A percentile compares a stretch with the other conserved stretches of the same genome.
Conservation (phyloP, 1,140 invertebrate genomes). For the Piezodorus guildinii region DNA sequence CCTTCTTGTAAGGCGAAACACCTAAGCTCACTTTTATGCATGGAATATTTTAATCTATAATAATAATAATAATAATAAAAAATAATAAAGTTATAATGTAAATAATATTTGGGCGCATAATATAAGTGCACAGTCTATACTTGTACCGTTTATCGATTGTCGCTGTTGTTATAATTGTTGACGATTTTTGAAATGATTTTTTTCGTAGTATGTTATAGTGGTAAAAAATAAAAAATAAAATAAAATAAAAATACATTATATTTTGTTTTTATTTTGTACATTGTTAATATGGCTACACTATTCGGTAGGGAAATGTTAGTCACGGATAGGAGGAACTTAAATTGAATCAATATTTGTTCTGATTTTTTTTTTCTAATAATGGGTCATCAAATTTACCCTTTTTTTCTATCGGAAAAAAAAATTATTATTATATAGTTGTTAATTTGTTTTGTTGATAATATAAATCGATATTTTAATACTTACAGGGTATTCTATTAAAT, state of each 20-base stretch:
- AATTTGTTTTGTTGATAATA: slow-evolving; percentile 22
- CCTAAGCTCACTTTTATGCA: slow-evolving; percentile 24
- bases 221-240: neutral
- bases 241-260: slow-evolving; percentile 2
- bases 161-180: slow-evolving; percentile 24
- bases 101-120: slow-evolving; percentile 23
- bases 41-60: slow-evolving; percentile 24
- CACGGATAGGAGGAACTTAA: slow-evolving; percentile 17
- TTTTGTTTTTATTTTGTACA: slow-evolving; percentile 17
- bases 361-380: slow-evolving; percentile 5
- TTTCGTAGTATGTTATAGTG: slow-evolving; percentile 15
- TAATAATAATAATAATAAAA: slow-evolving; percentile 10
- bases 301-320: slow-evolving; percentile 25
- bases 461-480: slow-evolving; percentile 27
- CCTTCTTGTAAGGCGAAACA: slow-evolving; percentile 11
- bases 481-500: slow-evolving; percentile 27
- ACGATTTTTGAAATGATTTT: slow-evolving; percentile 18
- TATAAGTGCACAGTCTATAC: slow-evolving; percentile 20
- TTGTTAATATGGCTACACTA: slow-evolving; percentile 16
- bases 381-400: too few species aligned
- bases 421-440: slow-evolving; percentile 18
- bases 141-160: slow-evolving; percentile 23
- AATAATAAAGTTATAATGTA: slow-evolving; percentile 19
- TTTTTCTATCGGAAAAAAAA: slow-evolving; percentile 2
- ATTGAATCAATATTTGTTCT: slow-evolving; percentile 5